Percentiles rank a stretch among this genome's conserved stretches.
Conservation (phyloP, 2,113 vertebrate species). For the Saccopteryx bilineata region DNA sequence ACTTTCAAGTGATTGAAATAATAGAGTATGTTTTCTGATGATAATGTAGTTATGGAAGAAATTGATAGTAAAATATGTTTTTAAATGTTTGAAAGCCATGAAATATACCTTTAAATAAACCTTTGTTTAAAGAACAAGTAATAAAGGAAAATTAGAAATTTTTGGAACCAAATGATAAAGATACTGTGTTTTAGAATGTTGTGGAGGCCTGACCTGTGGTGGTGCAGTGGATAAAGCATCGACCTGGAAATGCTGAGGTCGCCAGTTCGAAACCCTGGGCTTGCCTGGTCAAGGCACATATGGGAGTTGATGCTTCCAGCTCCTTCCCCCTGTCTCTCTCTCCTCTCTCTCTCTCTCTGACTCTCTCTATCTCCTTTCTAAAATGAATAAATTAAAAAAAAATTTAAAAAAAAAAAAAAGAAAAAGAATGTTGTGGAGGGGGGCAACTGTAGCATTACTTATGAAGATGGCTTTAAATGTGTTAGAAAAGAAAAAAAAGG, state of each 20-base stretch:
- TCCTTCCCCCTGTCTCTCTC: too few species aligned
- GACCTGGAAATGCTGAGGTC: too few species aligned
- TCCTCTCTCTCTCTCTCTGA: too few species aligned
- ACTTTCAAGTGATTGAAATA: conserved; percentile 21
- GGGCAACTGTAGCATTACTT: neutral
- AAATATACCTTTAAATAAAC: conserved; percentile 30
- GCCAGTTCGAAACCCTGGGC: too few species aligned
- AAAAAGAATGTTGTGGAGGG: neutral
- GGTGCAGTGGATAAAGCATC: too few species aligned
- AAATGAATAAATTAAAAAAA: too few species aligned
- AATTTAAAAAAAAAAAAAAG: too few species aligned
- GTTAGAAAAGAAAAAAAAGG: conserved; percentile 39
- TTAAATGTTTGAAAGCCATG: neutral
- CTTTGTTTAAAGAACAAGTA: conserved; percentile 20
- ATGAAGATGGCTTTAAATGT: neutral
- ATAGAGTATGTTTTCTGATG: neutral
- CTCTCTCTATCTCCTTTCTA: too few species aligned
- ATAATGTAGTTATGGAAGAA: neutral
- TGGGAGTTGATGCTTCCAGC: too few species aligned
- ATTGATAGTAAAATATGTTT: neutral
- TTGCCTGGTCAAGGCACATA: too few species aligned
- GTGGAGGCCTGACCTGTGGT: too few species aligned
- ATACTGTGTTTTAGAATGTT: neutral
- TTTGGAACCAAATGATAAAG: neutral
- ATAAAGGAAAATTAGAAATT: neutral